Evolutionary conservation across 2,113 vertebrate genomes (phyloP).

Genomic region (Okapia johnstoni): DNA sequence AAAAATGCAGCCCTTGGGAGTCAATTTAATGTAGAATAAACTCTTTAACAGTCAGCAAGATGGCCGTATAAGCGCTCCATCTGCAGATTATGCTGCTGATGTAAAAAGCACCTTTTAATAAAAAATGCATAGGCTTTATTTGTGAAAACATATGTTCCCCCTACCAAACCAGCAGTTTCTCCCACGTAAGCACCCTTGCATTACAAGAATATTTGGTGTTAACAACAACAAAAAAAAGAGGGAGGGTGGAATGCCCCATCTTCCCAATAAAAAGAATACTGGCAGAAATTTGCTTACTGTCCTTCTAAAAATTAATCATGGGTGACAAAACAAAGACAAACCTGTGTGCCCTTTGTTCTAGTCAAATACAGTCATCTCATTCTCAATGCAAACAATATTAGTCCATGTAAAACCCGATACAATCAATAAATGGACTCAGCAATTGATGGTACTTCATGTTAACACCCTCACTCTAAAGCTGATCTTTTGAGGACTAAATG

Average conservation of each 20-base stretch:
- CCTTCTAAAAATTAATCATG: conserved; percentile 68
- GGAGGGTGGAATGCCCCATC: background rate
- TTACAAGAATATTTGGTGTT: conserved; percentile 36
- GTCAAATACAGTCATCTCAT: conserved; percentile 57
- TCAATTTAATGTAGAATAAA: conserved; percentile 84
- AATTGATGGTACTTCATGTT: conserved; percentile 66
- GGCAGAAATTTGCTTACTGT: conserved; percentile 24
- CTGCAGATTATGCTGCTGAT: conserved; percentile 74
- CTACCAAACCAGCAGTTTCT: conserved; percentile 60
- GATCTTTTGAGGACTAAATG: conserved; percentile 59
- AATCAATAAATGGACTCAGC: conserved; percentile 74
- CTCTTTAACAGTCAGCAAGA: conserved; percentile 79
- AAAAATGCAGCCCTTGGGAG: conserved; percentile 82
- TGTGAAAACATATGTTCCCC: conserved; percentile 67
- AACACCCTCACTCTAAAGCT: conserved; percentile 61
- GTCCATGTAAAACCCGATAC: conserved; percentile 53
- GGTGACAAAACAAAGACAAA: conserved; percentile 51
- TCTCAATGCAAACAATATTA: conserved; percentile 66
- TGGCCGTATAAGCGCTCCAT: conserved; percentile 73
- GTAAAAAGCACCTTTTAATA: conserved; percentile 69
- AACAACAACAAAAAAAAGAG: background rate
- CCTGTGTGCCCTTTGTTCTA: conserved; percentile 61
- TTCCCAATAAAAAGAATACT: background rate
- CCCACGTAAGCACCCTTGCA: conserved; percentile 16
- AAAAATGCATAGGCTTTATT: conserved; percentile 74